Evolutionary conservation across 2,797 vertebrate species (phyloP).

Genomic region (Furcifer pardalis): DNA sequence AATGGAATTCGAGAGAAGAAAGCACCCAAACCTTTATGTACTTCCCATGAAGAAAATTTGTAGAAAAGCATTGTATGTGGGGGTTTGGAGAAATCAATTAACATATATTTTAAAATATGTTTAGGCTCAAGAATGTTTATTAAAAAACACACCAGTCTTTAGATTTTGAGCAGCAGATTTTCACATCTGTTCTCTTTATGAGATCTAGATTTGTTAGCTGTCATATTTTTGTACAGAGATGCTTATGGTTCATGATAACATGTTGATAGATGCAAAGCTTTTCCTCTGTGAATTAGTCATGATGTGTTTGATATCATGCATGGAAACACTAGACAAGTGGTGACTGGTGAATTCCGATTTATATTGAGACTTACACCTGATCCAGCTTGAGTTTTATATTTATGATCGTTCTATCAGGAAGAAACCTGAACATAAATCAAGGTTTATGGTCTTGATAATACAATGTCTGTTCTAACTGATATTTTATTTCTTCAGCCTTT

Average conservation of each 20-base stretch:
- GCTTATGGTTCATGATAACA: conserved; percentile 47
- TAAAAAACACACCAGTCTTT: conserved; percentile 15
- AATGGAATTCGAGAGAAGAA: conserved; percentile 41
- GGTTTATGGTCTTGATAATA: conserved; percentile 71
- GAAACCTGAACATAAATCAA: conserved; percentile 69
- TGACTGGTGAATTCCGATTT: conserved; percentile 51
- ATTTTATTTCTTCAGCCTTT: conserved; percentile 64
- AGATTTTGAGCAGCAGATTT: conserved; percentile 45
- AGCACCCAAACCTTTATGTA: conserved; percentile 9
- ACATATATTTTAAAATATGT: neutral
- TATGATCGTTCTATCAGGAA: conserved; percentile 63
- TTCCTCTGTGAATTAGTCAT: conserved; percentile 24
- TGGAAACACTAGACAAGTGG: conserved; percentile 4
- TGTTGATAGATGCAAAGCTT: conserved; percentile 49
- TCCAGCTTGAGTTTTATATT: conserved; percentile 60
- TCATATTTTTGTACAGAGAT: conserved; percentile 51
- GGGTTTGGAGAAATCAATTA: neutral
- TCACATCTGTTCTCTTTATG: conserved; percentile 57
- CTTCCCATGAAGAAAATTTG: neutral
- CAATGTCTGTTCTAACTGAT: conserved; percentile 65
- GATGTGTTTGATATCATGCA: conserved; percentile 24
- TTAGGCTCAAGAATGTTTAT: conserved; percentile 17
- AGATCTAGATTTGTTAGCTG: conserved; percentile 56
- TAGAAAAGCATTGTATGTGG: neutral
- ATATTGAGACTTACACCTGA: conserved; percentile 60